Conservation (phyloP, 2,888 invertebrate species). For the Phorcus lineatus region DNA sequence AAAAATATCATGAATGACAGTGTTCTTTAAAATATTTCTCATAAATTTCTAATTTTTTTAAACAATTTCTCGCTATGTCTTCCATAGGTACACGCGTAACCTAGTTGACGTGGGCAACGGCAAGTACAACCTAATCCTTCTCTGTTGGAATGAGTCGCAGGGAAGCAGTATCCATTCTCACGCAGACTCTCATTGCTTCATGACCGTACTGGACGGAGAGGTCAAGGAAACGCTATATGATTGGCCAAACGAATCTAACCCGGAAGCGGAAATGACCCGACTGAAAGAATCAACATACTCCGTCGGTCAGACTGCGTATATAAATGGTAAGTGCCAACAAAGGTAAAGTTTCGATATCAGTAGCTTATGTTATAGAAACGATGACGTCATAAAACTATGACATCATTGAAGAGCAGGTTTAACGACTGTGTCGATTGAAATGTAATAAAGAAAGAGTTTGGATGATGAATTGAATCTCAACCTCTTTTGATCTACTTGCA, state of each 20-base stretch:
- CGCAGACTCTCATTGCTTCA: constrained; percentile 96
- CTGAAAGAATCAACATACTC: constrained; percentile 82
- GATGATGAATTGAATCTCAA: too few relatives aligned
- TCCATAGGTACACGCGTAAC: constrained; percentile 91
- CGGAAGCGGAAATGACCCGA: constrained; percentile 79
- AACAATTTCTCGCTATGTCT: too few relatives aligned
- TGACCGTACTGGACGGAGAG: constrained; percentile 87
- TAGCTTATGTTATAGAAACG: too few relatives aligned
- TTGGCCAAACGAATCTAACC: constrained; percentile 81
- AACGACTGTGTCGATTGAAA: too few relatives aligned
- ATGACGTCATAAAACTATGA: too few relatives aligned
- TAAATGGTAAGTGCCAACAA: constrained; percentile 84
- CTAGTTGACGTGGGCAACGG: constrained; percentile 97
- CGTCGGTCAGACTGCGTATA: constrained; percentile 91
- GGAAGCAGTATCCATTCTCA: constrained; percentile 98
- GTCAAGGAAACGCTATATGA: constrained; percentile 86
- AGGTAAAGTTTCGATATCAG: too few relatives aligned
- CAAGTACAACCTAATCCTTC: constrained; percentile 95
- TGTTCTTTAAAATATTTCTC: too few relatives aligned
- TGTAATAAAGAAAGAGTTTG: too few relatives aligned
- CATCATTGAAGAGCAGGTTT: too few relatives aligned
- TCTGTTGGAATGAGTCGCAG: constrained; percentile 99
- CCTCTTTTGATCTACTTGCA: too few relatives aligned
- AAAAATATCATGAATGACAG: too few relatives aligned
- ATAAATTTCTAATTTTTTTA: too few relatives aligned